Evolutionary conservation across 1,140 invertebrate genomes (phyloP).

Genomic region (Camponotus vicinus): DNA sequence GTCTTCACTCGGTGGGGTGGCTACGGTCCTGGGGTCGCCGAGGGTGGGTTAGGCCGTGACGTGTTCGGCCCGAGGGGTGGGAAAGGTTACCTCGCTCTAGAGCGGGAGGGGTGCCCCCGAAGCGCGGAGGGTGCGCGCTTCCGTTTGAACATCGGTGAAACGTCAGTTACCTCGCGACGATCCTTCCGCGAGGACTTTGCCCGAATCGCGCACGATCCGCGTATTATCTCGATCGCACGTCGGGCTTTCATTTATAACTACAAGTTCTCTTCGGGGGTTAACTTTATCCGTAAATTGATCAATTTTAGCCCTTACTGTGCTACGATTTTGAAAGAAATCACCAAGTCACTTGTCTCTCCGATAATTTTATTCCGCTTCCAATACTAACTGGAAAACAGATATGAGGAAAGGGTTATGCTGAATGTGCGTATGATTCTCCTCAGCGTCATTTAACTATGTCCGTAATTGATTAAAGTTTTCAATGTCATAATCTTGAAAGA

Average conservation of each 20-base stretch:
- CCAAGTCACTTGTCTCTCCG: neutral
- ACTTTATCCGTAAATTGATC: neutral
- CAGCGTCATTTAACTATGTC: neutral
- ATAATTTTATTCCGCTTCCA: neutral
- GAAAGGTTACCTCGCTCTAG: slow-evolving; percentile 54
- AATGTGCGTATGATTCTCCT: neutral
- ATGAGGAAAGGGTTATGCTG: neutral
- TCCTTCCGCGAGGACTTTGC: slow-evolving; percentile 80
- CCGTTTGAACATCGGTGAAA: slow-evolving; percentile 77
- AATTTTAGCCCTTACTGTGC: neutral
- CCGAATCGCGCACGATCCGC: slow-evolving; percentile 11
- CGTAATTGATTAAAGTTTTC: slow-evolving; percentile 4
- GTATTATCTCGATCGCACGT: slow-evolving; percentile 10
- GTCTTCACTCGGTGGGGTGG: slow-evolving; percentile 66
- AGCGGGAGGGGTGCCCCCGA: slow-evolving; percentile 62
- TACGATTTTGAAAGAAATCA: neutral
- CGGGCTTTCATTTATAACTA: neutral
- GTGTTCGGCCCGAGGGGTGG: slow-evolving; percentile 60
- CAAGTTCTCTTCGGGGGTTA: neutral
- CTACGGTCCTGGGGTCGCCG: slow-evolving; percentile 68
- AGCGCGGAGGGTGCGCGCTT: slow-evolving; percentile 79
- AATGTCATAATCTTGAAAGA: neutral
- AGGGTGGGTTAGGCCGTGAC: slow-evolving; percentile 65
- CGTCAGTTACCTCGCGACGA: slow-evolving; percentile 84
- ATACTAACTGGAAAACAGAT: slow-evolving; percentile 4